phyloP scores from a whole-genome alignment of 2,888 invertebrate species.

The Microchrysa polita region DNA sequence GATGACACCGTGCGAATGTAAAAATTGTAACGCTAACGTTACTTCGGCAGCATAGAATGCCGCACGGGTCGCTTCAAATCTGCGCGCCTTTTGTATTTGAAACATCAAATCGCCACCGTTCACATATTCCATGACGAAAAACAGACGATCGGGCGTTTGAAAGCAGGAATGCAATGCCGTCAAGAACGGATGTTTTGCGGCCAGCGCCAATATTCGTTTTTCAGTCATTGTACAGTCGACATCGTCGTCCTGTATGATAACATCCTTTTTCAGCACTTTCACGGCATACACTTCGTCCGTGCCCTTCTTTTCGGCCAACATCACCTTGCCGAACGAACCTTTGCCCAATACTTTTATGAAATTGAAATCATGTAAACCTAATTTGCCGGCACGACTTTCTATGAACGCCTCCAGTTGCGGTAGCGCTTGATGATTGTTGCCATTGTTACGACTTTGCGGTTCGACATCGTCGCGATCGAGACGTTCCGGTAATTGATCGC shows the following conservation, averaged over 20 bases:
- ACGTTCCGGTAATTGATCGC: slow-evolving; percentile 66
- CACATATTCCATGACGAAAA: slow-evolving; percentile 99
- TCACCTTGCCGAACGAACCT: slow-evolving; percentile 99
- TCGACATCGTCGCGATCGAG: slow-evolving; percentile 57
- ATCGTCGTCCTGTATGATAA: slow-evolving; percentile 98
- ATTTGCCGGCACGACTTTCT: slow-evolving; percentile 66
- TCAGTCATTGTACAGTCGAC: slow-evolving; percentile 99
- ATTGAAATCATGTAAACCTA: slow-evolving; percentile 87
- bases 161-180: slow-evolving; percentile 97
- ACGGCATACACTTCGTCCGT: slow-evolving; percentile 90
- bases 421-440: slow-evolving; percentile 50
- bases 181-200: slow-evolving; percentile 98
- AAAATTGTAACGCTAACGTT: slow-evolving; percentile 95
- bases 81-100: slow-evolving; percentile 97
- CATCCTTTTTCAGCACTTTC: slow-evolving; percentile 95
- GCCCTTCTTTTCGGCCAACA: slow-evolving; percentile 94
- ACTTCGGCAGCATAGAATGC: slow-evolving; percentile 98
- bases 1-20: slow-evolving; percentile 96
- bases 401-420: slow-evolving; percentile 58
- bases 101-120: slow-evolving; percentile 99
- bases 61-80: slow-evolving; percentile 96
- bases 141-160: slow-evolving; percentile 94
- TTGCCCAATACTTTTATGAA: slow-evolving; percentile 99
- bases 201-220: slow-evolving; percentile 93
- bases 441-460: slow-evolving; percentile 52